A percentile compares a stretch with the other conserved stretches of the same genome.
Conservation (phyloP, 2,888 invertebrate genomes). For the Leptodirus hochenwartii region DNA sequence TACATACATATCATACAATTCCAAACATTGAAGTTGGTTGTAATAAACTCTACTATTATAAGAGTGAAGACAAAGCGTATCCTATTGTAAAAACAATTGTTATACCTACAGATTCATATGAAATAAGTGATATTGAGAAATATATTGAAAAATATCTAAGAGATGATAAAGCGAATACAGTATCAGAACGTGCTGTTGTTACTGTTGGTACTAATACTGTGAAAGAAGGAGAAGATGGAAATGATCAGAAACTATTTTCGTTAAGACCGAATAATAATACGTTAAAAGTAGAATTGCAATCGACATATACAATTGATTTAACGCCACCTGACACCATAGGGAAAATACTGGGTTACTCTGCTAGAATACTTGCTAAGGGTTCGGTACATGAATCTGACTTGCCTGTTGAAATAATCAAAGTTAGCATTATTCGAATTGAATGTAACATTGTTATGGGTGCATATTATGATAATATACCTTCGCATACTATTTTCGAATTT, state of each 20-base stretch:
- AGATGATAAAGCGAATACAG: too few species aligned
- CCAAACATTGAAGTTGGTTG: constrained; percentile 20
- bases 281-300: constrained; percentile 4
- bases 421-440: constrained; percentile 15
- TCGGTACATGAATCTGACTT: constrained; percentile 15
- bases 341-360: constrained; percentile 7
- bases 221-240: too few species aligned
- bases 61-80: too few species aligned
- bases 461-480: constrained; percentile 14
- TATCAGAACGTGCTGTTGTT: too few species aligned
- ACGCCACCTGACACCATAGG: constrained; percentile 4
- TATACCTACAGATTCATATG: constrained; percentile 9
- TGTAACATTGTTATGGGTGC: constrained; percentile 16
- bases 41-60: constrained; percentile 16
- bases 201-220: too few species aligned
- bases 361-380: constrained; percentile 9
- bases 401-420: constrained; percentile 16
- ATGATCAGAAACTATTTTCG: too few species aligned
- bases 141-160: constrained; percentile 6
- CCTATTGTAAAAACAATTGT: constrained; percentile 7
- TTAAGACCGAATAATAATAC: constrained; percentile 7
- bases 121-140: constrained; percentile 8
- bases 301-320: too few species aligned
- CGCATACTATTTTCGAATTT: constrained; percentile 21
- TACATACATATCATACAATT: constrained; percentile 17